These are phyloP conservation scores for Semnornis frantzii DNA, from an alignment of 2,113 vertebrate species.

Conservation along the genomic window DNA sequence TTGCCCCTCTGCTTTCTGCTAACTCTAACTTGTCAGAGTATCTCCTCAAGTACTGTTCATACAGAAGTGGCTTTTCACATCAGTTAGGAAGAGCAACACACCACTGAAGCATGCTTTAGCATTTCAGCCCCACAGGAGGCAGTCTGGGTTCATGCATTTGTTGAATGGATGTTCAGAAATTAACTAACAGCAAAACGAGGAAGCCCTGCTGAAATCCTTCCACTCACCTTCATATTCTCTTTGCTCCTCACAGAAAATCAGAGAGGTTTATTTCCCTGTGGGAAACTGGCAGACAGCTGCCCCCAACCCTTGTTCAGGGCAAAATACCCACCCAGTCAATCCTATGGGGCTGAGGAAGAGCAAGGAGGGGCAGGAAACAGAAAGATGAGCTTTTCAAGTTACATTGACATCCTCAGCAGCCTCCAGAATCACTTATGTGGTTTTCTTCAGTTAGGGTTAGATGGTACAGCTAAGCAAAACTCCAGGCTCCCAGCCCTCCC, in stretches of 20 bases:
- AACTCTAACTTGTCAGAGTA: background rate
- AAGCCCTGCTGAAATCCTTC: background rate
- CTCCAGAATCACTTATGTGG: accelerated
- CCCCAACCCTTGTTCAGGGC: background rate
- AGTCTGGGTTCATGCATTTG: slow-evolving; percentile 18
- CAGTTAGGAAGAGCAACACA: background rate
- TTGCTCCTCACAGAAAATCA: background rate
- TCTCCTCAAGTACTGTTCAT: background rate
- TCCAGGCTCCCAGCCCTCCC: background rate
- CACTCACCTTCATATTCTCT: background rate
- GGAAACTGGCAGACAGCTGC: background rate
- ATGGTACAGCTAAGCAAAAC: background rate
- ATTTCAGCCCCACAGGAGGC: slow-evolving; percentile 34
- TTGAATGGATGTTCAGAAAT: background rate
- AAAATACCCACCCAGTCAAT: background rate
- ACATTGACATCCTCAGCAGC: background rate
- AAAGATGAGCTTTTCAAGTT: background rate
- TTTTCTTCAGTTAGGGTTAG: background rate
- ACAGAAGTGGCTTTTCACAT: background rate
- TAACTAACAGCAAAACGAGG: background rate
- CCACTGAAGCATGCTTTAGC: background rate
- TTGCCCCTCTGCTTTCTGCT: background rate
- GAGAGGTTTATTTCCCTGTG: background rate
- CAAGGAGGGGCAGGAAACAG: background rate
- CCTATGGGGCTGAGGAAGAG: background rate